A percentile compares a stretch with the other conserved stretches of the same genome.
Evolutionary conservation across 1,140 invertebrate genomes (phyloP).

Genomic region (Euura saliciscinereae): DNA sequence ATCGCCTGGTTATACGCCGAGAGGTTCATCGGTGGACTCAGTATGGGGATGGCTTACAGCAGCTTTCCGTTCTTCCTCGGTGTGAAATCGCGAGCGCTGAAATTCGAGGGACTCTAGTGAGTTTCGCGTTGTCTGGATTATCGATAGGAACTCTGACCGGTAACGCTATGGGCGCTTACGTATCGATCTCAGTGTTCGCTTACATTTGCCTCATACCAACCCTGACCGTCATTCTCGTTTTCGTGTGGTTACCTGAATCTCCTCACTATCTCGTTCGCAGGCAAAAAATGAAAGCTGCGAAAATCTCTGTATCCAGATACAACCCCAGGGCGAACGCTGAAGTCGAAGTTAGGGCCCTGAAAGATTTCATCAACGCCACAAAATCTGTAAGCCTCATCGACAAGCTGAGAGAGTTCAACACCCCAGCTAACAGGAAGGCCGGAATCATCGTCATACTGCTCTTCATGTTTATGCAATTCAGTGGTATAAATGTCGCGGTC

Average conservation of each 20-base stretch:
- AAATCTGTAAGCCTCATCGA: slow-evolving; percentile 36
- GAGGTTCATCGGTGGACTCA: slow-evolving; percentile 64
- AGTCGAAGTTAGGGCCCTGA: slow-evolving; percentile 35
- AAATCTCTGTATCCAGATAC: slow-evolving; percentile 46
- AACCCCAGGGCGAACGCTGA: slow-evolving; percentile 31
- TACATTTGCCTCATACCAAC: slow-evolving; percentile 62
- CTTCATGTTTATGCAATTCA: slow-evolving; percentile 75
- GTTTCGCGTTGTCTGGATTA: slow-evolving; percentile 56
- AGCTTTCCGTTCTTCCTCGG: slow-evolving; percentile 70
- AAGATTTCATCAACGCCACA: slow-evolving; percentile 33
- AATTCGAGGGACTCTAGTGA: slow-evolving; percentile 70
- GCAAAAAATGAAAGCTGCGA: slow-evolving; percentile 64
- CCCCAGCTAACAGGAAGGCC: slow-evolving; percentile 60
- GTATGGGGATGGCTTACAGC: slow-evolving; percentile 69
- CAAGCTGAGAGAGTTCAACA: slow-evolving; percentile 28
- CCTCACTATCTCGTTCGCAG: slow-evolving; percentile 70
- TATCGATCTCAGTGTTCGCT: slow-evolving; percentile 63
- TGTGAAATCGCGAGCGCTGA: slow-evolving; percentile 67
- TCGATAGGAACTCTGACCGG: slow-evolving; percentile 71
- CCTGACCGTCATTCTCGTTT: slow-evolving; percentile 64
- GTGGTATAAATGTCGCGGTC: slow-evolving; percentile 73
- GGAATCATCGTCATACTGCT: slow-evolving; percentile 67
- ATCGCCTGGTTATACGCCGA: slow-evolving; percentile 61
- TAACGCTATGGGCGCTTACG: slow-evolving; percentile 69
- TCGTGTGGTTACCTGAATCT: slow-evolving; percentile 75